Evolutionary conservation across 2,113 vertebrate species (phyloP), one percentile per base, ranked within the genome.

Genomic region (Hypocryptadius cinnamomeus): DNA sequence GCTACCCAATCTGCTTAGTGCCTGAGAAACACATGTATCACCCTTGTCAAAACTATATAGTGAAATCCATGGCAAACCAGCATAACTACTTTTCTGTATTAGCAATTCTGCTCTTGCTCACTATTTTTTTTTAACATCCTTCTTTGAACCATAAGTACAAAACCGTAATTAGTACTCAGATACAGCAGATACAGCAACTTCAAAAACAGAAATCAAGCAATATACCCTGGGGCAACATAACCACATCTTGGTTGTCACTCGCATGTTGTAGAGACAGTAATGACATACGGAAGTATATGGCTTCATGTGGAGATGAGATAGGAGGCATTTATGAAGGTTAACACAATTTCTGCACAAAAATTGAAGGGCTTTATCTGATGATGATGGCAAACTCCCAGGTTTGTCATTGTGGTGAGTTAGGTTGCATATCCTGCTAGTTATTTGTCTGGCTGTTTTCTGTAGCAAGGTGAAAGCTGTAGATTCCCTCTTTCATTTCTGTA

Each of bases 181-280:
- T n/a, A n/a, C n/a, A 87, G 48, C 85, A 93, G 91, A 96, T 87
- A 81, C 13, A 57, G n/a, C 60, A 68, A 70, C 66, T 88, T 95
- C 69, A 89, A 77, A 95, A 91, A 8, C 50, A 63, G 78, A 80
- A 88, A 92, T 79, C 85, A 50, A 83, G 64, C 44, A 74, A 31
- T 66, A 85, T 80, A 40, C 57, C 81, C 87, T 0, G 1, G 86
- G 79, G 84, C 81, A 90, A 31, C 15, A 15, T 69, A 92, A 85
- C 56, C 63, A 50, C 44, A 6, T 92, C 79, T 93, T 73, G 56
- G 51, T 89, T 92, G 89, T 86, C 89, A 7, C 73, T 92, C 47
- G 30, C 3, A 1, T 37, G 30, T 76, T 72, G 31, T 2, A 71
- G 59, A 89, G 59, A 18, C 45, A 35, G 10, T 74, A 90, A 95